A percentile compares a stretch with the other conserved stretches of the same genome.
These are phyloP conservation scores for Halcyon senegalensis DNA, from an alignment of 2,113 vertebrate genomes.

Conservation along the genomic window DNA sequence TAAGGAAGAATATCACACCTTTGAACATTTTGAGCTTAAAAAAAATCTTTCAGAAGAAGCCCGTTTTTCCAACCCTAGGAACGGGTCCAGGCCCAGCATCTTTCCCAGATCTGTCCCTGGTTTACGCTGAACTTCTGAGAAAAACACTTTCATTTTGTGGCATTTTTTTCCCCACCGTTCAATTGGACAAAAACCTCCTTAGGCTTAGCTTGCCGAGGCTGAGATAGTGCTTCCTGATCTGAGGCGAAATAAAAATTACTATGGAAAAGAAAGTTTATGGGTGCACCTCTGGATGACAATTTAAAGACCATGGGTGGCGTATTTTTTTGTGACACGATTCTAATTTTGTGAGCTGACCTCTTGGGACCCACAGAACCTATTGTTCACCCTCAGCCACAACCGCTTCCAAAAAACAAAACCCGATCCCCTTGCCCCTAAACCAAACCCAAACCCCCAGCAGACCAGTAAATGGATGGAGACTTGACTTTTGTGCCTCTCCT, in stretches of 20 bases:
- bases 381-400: constrained; percentile 6
- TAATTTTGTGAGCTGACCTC: background rate
- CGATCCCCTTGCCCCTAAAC: background rate
- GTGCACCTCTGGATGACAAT: background rate
- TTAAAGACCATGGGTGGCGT: background rate
- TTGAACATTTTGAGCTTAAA: background rate
- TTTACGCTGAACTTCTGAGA: background rate
- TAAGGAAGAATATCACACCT: background rate
- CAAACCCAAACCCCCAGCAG: background rate
- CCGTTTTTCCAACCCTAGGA: background rate
- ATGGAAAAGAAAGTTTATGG: background rate
- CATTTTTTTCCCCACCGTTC: background rate
- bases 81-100: background rate
- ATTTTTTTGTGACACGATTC: background rate
- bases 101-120: background rate
- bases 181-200: fast-evolving
- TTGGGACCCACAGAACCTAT: background rate
- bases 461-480: background rate
- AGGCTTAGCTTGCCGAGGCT: background rate
- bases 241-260: background rate
- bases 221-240: background rate
- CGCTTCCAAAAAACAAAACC: background rate
- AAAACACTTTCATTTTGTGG: background rate
- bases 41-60: background rate
- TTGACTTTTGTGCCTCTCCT: constrained; percentile 47